These are phyloP conservation scores for Leptogaster cylindrica DNA, from an alignment of 2,888 invertebrate species.

Conservation along the genomic window DNA sequence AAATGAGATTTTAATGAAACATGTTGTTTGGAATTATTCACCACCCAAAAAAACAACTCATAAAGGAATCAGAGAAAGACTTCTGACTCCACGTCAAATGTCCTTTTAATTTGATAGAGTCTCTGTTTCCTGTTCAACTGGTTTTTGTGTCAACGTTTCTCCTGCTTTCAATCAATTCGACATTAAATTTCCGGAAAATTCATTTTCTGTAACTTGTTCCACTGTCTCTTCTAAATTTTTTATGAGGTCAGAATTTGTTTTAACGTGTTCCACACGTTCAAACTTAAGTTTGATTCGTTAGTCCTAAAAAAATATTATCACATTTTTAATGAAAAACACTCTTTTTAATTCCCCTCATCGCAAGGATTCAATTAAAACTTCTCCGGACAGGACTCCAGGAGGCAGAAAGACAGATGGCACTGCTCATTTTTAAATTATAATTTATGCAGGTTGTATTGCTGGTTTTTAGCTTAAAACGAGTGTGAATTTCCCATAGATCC, in stretches of 20 bases:
- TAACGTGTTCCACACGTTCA: no score
- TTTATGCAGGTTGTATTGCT: slow-evolving; percentile 18
- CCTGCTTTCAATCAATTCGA: slow-evolving; percentile 24
- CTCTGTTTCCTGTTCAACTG: slow-evolving; percentile 7
- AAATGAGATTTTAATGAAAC: slow-evolving; percentile 46
- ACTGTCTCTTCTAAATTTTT: no score
- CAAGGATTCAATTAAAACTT: slow-evolving; percentile 20
- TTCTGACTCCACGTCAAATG: slow-evolving; percentile 38
- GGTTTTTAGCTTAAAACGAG: no score
- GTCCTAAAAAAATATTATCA: slow-evolving; percentile 6
- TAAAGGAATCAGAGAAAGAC: slow-evolving; percentile 22
- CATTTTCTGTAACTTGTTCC: background rate
- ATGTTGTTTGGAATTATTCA: slow-evolving; percentile 38
- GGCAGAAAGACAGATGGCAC: background rate
- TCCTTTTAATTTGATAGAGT: slow-evolving; percentile 44
- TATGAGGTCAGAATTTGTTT: background rate
- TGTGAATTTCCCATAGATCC: slow-evolving; percentile 1
- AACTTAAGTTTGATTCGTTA: no score
- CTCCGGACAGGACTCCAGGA: background rate
- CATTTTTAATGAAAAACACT: slow-evolving; percentile 26
- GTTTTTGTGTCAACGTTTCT: background rate
- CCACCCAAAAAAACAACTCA: slow-evolving; percentile 6
- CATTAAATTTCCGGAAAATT: slow-evolving; percentile 13
- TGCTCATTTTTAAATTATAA: slow-evolving; percentile 5
- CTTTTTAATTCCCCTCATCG: background rate